A percentile compares a stretch with the other conserved stretches of the same genome.
These are phyloP conservation scores for Coenobita brevimanus DNA, from an alignment of 1,140 invertebrate genomes.

Conservation along the genomic window DNA sequence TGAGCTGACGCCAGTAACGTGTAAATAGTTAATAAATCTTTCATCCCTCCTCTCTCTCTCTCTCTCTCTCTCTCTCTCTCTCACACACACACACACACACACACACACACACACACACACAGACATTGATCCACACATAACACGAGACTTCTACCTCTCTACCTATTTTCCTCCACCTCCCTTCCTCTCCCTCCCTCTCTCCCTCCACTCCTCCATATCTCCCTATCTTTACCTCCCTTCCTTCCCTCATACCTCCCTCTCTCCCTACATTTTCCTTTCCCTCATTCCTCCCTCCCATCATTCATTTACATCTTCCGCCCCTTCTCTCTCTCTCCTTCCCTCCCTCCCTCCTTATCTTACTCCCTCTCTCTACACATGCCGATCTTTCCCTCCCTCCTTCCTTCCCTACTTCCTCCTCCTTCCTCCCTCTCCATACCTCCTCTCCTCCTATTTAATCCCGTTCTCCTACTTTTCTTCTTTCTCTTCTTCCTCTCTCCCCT, in stretches of 20 bases:
- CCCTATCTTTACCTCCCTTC: not conserved
- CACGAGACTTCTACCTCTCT: too few species aligned
- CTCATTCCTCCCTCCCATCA: too few species aligned
- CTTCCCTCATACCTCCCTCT: not conserved
- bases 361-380: not conserved
- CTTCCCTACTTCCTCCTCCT: not conserved
- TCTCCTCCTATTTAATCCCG: not conserved
- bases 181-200: not conserved
- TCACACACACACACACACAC: too few species aligned
- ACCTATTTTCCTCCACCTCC: too few species aligned
- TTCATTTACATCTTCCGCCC: not conserved
- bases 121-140: not conserved
- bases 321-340: not conserved
- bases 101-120: conserved; percentile 11
- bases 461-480: not conserved
- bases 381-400: not conserved
- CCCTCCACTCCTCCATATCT: not conserved
- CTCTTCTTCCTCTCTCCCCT: not conserved
- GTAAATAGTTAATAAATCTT: not conserved
- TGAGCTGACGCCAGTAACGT: not conserved
- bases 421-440: not conserved
- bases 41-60: not conserved
- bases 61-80: too few species aligned
- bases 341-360: not conserved
- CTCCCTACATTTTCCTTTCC: not conserved